Conservation (phyloP, 2,113 vertebrate species). For the Oncorhynchus mykiss region DNA sequence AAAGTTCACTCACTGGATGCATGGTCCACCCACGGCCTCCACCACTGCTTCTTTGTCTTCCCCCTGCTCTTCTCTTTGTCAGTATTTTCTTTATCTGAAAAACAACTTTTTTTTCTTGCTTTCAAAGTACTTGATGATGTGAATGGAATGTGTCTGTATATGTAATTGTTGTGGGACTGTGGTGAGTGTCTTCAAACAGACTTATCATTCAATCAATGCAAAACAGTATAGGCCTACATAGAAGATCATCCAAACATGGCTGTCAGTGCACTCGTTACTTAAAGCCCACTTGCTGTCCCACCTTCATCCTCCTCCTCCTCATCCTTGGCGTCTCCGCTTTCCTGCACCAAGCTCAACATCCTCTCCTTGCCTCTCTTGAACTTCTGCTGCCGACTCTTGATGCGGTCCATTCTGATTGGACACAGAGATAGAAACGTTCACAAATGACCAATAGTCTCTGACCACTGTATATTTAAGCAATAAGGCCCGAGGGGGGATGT, state of each 20-base stretch:
- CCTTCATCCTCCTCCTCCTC: constrained; percentile 80
- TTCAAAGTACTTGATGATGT: not conserved
- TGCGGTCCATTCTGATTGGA: constrained; percentile 88
- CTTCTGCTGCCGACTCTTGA: constrained; percentile 92
- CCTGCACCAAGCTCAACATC: constrained; percentile 86
- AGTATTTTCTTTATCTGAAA: constrained; percentile 76
- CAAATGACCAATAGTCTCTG: too few species aligned
- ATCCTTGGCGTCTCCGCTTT: constrained; percentile 76
- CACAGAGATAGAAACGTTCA: not conserved
- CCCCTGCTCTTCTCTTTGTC: constrained; percentile 85
- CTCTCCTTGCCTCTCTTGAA: constrained; percentile 93
- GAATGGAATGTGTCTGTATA: too few species aligned
- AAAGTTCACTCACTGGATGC: constrained; percentile 90
- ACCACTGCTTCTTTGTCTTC: constrained; percentile 88
- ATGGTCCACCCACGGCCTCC: constrained; percentile 97
- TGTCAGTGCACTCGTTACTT: too few species aligned
- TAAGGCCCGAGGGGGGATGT: too few species aligned
- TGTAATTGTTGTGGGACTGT: too few species aligned
- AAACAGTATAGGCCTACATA: not conserved
- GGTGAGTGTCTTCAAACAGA: not conserved
- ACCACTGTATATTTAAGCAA: too few species aligned
- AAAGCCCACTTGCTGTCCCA: constrained; percentile 1
- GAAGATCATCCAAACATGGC: too few species aligned
- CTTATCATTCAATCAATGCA: not conserved
- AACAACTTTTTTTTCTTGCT: not conserved